A percentile compares a stretch with the other conserved stretches of the same genome.
These are phyloP conservation scores for Bellardia pandia DNA, from an alignment of 2,888 invertebrate genomes.

Conservation along the genomic window DNA sequence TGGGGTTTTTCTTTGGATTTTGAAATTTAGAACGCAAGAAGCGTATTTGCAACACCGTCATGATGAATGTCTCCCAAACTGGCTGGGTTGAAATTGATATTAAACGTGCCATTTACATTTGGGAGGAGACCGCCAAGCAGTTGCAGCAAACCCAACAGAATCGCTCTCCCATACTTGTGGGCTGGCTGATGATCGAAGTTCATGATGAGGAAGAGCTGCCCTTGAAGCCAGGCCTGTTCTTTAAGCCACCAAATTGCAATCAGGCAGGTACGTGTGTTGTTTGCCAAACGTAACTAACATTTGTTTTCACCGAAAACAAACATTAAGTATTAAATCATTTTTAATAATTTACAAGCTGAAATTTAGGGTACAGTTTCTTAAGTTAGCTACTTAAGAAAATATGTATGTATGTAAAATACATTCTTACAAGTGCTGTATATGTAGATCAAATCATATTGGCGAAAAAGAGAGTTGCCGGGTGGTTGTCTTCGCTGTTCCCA, in stretches of 20 bases:
- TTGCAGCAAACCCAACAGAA: conserved; percentile 74
- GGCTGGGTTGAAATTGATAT: conserved; percentile 84
- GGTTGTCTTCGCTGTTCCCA: too few relatives aligned
- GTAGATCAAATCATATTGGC: too few relatives aligned
- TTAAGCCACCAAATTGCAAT: conserved; percentile 83
- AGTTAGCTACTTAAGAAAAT: not conserved
- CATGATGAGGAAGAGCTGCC: conserved; percentile 83
- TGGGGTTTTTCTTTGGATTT: not conserved
- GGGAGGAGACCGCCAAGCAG: conserved; percentile 79
- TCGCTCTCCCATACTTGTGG: conserved; percentile 79
- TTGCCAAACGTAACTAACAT: conserved; percentile 82
- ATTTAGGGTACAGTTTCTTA: not conserved
- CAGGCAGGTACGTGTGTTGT: conserved; percentile 84
- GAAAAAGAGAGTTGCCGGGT: too few relatives aligned
- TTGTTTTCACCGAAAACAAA: not conserved
- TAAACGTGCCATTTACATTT: conserved; percentile 82
- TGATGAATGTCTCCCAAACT: conserved; percentile 81
- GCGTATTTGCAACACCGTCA: conserved; percentile 83
- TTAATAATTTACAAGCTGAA: not conserved
- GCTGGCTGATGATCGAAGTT: conserved; percentile 82
- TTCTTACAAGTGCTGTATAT: too few relatives aligned
- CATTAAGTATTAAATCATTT: not conserved
- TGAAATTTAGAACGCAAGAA: conserved; percentile 80
- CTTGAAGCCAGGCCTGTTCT: conserved; percentile 81
- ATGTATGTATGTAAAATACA: too few relatives aligned